These are phyloP conservation scores for Channa maculata DNA, from an alignment of 2,113 vertebrate species.

Conservation along the genomic window DNA sequence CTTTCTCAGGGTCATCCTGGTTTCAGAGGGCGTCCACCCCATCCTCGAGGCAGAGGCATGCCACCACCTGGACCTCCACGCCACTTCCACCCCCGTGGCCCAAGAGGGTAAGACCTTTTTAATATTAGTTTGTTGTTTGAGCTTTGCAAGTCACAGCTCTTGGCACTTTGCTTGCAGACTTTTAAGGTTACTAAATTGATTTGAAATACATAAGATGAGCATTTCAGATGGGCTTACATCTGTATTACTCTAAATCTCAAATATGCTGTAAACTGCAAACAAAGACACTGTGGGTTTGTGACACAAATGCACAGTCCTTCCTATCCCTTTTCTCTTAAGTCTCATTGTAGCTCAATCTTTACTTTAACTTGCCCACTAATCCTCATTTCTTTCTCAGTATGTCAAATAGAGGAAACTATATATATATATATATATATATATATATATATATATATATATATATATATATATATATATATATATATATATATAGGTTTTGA, in stretches of 20 bases:
- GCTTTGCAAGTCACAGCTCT: slow-evolving; percentile 33
- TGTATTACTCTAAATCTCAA: slow-evolving; percentile 10
- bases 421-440: not conserved
- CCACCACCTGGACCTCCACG: slow-evolving; percentile 68
- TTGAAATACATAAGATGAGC: slow-evolving; percentile 6
- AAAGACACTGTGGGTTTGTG: slow-evolving; percentile 24
- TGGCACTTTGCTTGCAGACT: slow-evolving; percentile 26
- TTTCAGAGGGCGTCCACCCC: slow-evolving; percentile 79
- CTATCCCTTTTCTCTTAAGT: slow-evolving; percentile 30
- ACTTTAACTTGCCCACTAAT: slow-evolving; percentile 22
- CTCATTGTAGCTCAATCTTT: slow-evolving; percentile 29
- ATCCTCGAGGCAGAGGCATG: slow-evolving; percentile 73
- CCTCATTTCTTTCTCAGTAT: slow-evolving; percentile 25
- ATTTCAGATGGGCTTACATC: not conserved
- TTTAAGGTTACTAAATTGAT: slow-evolving; percentile 1
- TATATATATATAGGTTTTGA: not conserved
- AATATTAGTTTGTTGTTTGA: slow-evolving; percentile 12
- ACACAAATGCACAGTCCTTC: slow-evolving; percentile 20
- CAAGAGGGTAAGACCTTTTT: slow-evolving; percentile 81
- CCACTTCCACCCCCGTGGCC: slow-evolving; percentile 74
- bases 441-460: not conserved
- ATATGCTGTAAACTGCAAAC: not conserved
- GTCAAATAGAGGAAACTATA: slow-evolving; percentile 28
- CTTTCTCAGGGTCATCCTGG: slow-evolving; percentile 70
- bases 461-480: not conserved